Conservation (phyloP, 1,140 invertebrate genomes). For the Drosophila lowei region DNA sequence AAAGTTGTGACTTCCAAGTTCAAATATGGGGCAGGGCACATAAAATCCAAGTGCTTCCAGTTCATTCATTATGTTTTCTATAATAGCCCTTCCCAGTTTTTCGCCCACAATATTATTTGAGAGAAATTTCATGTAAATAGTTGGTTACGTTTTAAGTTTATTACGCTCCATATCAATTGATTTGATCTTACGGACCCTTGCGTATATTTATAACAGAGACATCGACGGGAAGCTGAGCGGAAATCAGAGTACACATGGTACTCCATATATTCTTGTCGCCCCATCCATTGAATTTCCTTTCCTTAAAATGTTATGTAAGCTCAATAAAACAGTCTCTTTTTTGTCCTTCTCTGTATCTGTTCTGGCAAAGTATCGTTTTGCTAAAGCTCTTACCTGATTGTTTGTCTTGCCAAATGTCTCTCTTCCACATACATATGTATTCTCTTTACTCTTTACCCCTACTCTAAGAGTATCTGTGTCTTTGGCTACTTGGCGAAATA, state of each 20-base stretch:
- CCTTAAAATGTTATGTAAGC: constrained; percentile 73
- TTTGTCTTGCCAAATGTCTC: constrained; percentile 77
- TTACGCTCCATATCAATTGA: constrained; percentile 80
- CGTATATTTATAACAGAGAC: constrained; percentile 72
- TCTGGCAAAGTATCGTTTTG: constrained; percentile 51
- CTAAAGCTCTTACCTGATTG: constrained; percentile 80
- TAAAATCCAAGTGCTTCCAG: too few species aligned
- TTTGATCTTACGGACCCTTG: constrained; percentile 79
- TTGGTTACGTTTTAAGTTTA: constrained; percentile 68
- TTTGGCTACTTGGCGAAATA: constrained; percentile 75
- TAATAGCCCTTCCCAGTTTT: too few species aligned
- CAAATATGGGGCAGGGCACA: too few species aligned
- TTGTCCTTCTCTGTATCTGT: neutral
- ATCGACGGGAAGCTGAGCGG: constrained; percentile 59
- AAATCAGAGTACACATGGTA: constrained; percentile 65
- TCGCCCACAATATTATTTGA: too few species aligned
- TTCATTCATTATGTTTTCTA: too few species aligned
- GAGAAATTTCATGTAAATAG: constrained; percentile 67
- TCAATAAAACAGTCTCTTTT: constrained; percentile 60
- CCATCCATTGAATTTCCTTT: constrained; percentile 43
- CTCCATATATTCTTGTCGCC: constrained; percentile 50
- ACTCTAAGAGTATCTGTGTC: constrained; percentile 23
- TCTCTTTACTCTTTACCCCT: constrained; percentile 7
- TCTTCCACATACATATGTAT: constrained; percentile 20
- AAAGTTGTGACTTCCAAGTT: too few species aligned